Base-by-base conservation (phyloP, 2,113 vertebrate genomes). In the Chaenocephalus aceratus region DNA sequence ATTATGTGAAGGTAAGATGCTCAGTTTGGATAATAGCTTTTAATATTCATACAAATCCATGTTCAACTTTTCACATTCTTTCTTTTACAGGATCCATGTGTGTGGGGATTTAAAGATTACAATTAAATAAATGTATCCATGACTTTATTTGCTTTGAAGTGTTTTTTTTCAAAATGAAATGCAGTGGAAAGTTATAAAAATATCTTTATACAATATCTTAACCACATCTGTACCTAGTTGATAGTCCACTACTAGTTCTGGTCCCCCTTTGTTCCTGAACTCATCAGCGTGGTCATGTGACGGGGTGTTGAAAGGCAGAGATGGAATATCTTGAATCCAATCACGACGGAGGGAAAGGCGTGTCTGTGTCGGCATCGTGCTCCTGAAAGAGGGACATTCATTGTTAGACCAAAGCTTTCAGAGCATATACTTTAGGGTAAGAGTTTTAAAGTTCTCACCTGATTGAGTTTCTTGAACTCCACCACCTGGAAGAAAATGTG, bases 381-480 rank as follows among this genome's bases (percentile, higher is more conserved):
- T 99, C 97, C 97, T 98, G 85, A 21, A 65, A 26, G 0, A 0
- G 66, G 34, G 12, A 1, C 65, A 75, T 5, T 0, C 4, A 0
- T 21, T 4, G 45, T 87, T 41, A 78, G 70, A 45, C 0, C 0
- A 23, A 7, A 0, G 14, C 15, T n/a, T 44, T 16, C 2, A 46
- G 34, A 13, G 18, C 6, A 18, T 16, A 14, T 36, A 53, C 9
- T 21, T 10, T 10, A 1, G 15, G 59, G n/a, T 26, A 16, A 26
- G 0, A 13, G 0, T 3, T 5, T 9, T 5, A 2, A 52, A 2
- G 0, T 4, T 23, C 86, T 84, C 90, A 99, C 98, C 96, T 98
- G 97, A 92, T 99, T 99, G 72, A 97, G 85, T 72, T 99, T 99
- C 94, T 99, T 99, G 90, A 99, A 99, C 88, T 98, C 97, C 5